Percentiles rank a stretch among this genome's conserved stretches.
Evolutionary conservation across 92 coral and sea anemone genomes (phyloP).

Genomic region (Blastomussa wellsi): DNA sequence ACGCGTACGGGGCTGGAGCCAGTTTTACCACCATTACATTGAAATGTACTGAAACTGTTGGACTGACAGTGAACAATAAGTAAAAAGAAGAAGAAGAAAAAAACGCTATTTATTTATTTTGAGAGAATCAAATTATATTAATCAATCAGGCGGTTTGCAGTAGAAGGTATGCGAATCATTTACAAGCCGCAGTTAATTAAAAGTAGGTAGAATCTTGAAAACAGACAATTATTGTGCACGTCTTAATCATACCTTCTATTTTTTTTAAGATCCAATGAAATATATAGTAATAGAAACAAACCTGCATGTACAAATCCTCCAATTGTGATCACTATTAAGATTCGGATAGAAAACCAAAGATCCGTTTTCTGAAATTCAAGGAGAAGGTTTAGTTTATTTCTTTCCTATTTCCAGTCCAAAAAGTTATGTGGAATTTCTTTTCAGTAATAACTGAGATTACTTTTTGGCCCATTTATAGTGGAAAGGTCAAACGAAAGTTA

Average conservation of each 20-base stretch:
- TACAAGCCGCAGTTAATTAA: too few relatives aligned
- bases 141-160: too few relatives aligned
- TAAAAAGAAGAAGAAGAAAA: too few relatives aligned
- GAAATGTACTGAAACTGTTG: too few relatives aligned
- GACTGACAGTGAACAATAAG: too few relatives aligned
- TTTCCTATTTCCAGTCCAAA: background rate
- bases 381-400: background rate
- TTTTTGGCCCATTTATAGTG: background rate
- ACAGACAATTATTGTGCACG: background rate
- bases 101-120: too few relatives aligned
- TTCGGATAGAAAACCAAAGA: background rate
- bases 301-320: background rate
- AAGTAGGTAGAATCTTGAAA: too few relatives aligned
- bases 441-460: background rate
- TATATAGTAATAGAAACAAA: background rate
- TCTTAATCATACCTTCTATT: too few relatives aligned
- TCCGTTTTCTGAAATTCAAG: background rate
- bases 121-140: too few relatives aligned
- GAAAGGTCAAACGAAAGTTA: background rate
- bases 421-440: background rate
- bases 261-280: background rate
- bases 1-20: too few relatives aligned
- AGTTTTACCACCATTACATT: too few relatives aligned
- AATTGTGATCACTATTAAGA: background rate
- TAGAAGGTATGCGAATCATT: too few relatives aligned